phyloP scores from a whole-genome alignment of 2,797 vertebrate genomes.

The Echiichthys vipera region DNA sequence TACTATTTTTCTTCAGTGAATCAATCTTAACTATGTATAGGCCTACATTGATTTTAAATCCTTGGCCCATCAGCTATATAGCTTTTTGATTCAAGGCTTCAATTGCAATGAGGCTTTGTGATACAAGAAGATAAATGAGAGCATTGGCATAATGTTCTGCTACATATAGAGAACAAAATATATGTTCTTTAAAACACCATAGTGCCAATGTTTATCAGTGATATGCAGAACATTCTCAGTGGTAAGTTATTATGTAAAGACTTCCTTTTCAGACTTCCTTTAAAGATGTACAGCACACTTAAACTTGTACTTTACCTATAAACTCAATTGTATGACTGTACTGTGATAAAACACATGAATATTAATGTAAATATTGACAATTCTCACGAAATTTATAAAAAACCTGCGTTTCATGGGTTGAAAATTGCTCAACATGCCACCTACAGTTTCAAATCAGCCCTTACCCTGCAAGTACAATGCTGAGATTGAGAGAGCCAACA shows the following conservation, averaged over 20 bases:
- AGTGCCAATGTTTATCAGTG: background rate
- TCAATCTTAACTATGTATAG: conserved; percentile 37
- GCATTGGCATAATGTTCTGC: background rate
- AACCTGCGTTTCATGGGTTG: too few relatives aligned
- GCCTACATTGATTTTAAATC: conserved; percentile 12
- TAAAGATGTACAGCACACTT: too few relatives aligned
- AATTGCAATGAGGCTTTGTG: background rate
- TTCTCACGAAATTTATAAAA: too few relatives aligned
- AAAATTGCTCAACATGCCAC: too few relatives aligned
- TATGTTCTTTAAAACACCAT: background rate
- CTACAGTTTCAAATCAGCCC: too few relatives aligned
- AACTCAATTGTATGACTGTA: too few relatives aligned
- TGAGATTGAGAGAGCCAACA: too few relatives aligned
- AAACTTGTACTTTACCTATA: too few relatives aligned
- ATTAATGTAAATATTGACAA: too few relatives aligned
- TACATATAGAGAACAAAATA: background rate
- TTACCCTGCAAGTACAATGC: too few relatives aligned
- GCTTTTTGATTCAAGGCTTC: conserved; percentile 15
- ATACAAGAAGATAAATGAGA: background rate
- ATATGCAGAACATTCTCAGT: background rate
- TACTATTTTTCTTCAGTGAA: conserved; percentile 37
- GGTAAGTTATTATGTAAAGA: background rate
- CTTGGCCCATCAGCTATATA: background rate
- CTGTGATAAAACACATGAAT: too few relatives aligned
- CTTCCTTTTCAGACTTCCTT: background rate